phyloP scores from a whole-genome alignment of 2,797 vertebrate species.

The Acanthurus leucopareius region DNA sequence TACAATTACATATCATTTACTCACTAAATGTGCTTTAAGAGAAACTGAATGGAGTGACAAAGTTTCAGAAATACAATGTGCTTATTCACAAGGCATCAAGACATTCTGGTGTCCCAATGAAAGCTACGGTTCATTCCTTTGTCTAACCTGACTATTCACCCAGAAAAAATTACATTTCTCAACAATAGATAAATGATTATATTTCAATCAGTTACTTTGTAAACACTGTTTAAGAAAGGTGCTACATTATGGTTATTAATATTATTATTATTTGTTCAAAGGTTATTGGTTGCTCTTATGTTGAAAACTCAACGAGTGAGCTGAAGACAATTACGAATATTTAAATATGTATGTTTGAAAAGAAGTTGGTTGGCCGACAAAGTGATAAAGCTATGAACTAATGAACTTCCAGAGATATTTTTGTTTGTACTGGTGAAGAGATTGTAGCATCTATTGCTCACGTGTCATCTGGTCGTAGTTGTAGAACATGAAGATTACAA shows the following conservation, averaged over 20 bases:
- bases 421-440: background rate
- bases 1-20: background rate
- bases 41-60: constrained; percentile 33
- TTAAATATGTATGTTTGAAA: constrained; percentile 35
- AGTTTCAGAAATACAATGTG: constrained; percentile 61
- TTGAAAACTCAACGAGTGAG: constrained; percentile 52
- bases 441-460: background rate
- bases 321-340: constrained; percentile 43
- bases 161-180: constrained; percentile 57
- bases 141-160: constrained; percentile 71
- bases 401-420: background rate
- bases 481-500: background rate
- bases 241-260: constrained; percentile 62
- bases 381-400: constrained; percentile 15
- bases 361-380: constrained; percentile 39
- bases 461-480: background rate
- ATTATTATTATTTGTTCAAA: constrained; percentile 47
- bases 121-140: constrained; percentile 66
- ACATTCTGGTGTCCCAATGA: constrained; percentile 69
- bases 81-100: constrained; percentile 71
- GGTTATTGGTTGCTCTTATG: constrained; percentile 61
- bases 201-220: constrained; percentile 68
- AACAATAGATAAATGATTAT: constrained; percentile 45
- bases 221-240: constrained; percentile 75
- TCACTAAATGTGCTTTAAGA: constrained; percentile 49